These are phyloP conservation scores for Micrasema minimum DNA, from an alignment of 1,140 invertebrate species.

Conservation along the genomic window DNA sequence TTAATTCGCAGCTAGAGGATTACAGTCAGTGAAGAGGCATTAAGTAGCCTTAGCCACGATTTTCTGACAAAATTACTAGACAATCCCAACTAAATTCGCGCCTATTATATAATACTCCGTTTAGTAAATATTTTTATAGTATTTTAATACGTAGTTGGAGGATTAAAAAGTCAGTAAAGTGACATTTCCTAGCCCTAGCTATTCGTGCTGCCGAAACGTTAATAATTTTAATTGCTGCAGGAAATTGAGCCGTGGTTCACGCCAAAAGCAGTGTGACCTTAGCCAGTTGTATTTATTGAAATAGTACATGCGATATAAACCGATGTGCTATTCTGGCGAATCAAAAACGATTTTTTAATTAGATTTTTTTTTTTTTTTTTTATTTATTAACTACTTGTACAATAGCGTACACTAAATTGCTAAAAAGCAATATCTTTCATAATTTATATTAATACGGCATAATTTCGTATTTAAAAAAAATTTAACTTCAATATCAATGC, in stretches of 20 bases:
- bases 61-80: background rate
- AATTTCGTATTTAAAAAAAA: background rate
- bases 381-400: too few species aligned
- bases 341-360: too few species aligned
- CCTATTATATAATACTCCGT: background rate
- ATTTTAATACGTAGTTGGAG: too few species aligned
- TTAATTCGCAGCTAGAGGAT: background rate
- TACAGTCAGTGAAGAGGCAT: background rate
- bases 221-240: slow-evolving; percentile 30
- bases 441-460: background rate
- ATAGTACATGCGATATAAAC: slow-evolving; percentile 13
- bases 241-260: slow-evolving; percentile 31
- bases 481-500: too few species aligned
- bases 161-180: background rate
- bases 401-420: background rate
- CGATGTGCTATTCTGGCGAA: background rate
- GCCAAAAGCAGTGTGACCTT: slow-evolving; percentile 23
- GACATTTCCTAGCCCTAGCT: background rate
- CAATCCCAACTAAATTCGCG: background rate
- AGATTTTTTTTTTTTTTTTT: too few species aligned
- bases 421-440: background rate
- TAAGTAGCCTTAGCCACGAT: background rate
- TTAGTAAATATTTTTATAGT: too few species aligned
- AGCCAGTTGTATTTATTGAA: slow-evolving; percentile 21
- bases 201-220: slow-evolving; percentile 22